Percentiles rank a stretch among this genome's conserved stretches.
Conservation (phyloP, 2,888 invertebrate genomes). For the Euspilapteryx auroguttella region DNA sequence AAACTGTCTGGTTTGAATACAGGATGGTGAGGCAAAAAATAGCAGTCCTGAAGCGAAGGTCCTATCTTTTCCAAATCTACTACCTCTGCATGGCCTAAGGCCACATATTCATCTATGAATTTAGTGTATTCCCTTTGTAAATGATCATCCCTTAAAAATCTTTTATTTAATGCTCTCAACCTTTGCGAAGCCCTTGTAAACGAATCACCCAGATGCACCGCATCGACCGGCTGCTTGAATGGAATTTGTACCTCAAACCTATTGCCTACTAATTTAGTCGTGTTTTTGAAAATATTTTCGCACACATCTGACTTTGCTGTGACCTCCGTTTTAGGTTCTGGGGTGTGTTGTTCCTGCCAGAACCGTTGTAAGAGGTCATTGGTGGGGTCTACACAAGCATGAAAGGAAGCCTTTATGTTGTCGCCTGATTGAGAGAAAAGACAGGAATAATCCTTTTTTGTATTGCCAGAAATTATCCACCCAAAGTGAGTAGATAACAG, state of each 20-base stretch:
- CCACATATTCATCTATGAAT: conserved; percentile 7
- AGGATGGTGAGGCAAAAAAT: too few relatives aligned
- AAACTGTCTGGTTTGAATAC: too few relatives aligned
- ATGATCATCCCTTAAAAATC: conserved; percentile 3
- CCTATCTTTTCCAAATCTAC: too few relatives aligned
- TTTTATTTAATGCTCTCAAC: conserved; percentile 9
- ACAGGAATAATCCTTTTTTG: background rate
- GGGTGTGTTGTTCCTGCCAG: conserved; percentile 7
- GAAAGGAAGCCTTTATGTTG: background rate
- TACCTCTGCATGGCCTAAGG: conserved; percentile 7
- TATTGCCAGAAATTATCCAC: conserved; percentile 6
- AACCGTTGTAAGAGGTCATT: conserved; percentile 2
- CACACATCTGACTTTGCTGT: conserved; percentile 6
- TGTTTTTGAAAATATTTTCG: conserved; percentile 6
- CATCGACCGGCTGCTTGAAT: conserved; percentile 7
- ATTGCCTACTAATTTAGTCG: conserved; percentile 5
- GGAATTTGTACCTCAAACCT: conserved; percentile 8
- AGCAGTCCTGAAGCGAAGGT: too few relatives aligned
- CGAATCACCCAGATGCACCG: conserved; percentile 7
- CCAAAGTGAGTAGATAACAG: conserved; percentile 7
- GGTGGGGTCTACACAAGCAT: conserved; percentile 4
- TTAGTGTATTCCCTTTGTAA: conserved; percentile 4
- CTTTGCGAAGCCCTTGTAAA: conserved; percentile 9
- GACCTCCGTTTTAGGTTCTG: conserved; percentile 7
- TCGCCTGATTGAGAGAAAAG: background rate